Conservation (phyloP, 2,113 vertebrate species). For the Tetrao urogallus region DNA sequence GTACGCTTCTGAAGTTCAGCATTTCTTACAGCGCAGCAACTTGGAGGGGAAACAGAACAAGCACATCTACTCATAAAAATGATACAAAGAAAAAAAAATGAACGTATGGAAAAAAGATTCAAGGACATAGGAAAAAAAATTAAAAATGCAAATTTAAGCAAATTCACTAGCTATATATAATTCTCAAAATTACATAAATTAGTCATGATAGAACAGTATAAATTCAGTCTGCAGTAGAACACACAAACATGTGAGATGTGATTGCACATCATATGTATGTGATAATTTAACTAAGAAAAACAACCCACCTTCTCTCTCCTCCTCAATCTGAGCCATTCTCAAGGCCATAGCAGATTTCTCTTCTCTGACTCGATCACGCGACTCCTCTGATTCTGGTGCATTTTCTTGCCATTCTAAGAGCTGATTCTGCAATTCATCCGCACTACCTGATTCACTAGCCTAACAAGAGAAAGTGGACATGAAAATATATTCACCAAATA, state of each 20-base stretch:
- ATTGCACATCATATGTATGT: not conserved
- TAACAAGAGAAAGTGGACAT: constrained; percentile 36
- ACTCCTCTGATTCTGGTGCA: constrained; percentile 79
- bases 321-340: constrained; percentile 89
- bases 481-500: not conserved
- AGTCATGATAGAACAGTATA: not conserved
- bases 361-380: constrained; percentile 78
- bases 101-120: not conserved
- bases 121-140: not conserved
- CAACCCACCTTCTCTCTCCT: constrained; percentile 91
- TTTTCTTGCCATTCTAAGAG: constrained; percentile 92
- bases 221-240: not conserved
- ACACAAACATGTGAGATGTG: not conserved
- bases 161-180: not conserved
- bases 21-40: not conserved
- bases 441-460: constrained; percentile 89
- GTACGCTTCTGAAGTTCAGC: not conserved
- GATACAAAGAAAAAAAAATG: not conserved
- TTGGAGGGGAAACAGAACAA: not conserved
- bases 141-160: not conserved
- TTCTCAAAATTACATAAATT: not conserved
- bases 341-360: constrained; percentile 84
- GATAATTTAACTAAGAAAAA: not conserved
- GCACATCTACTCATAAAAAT: not conserved
- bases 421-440: constrained; percentile 86